These are phyloP conservation scores for Circaetus gallicus DNA, from an alignment of 2,113 vertebrate genomes.

Conservation along the genomic window DNA sequence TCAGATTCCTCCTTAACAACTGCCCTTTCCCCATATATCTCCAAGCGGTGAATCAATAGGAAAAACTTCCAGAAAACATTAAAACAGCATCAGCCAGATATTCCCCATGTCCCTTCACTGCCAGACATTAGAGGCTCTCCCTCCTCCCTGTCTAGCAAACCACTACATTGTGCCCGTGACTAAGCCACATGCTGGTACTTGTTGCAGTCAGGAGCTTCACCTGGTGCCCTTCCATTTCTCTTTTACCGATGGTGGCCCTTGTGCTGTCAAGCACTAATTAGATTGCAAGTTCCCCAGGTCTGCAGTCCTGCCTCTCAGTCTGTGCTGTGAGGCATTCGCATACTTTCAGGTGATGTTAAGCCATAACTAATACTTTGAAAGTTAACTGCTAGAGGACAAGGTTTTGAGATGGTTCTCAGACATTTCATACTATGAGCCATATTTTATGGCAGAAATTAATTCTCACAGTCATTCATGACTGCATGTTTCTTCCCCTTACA, in stretches of 20 bases:
- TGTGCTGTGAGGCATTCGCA: neutral
- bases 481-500: neutral
- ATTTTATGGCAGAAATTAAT: slow-evolving; percentile 29
- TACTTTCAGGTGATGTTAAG: neutral
- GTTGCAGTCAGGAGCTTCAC: neutral
- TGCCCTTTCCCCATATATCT: neutral
- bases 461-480: neutral
- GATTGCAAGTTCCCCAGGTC: neutral
- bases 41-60: neutral
- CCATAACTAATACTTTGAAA: neutral
- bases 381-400: neutral
- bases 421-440: neutral
- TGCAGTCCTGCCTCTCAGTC: neutral
- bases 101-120: neutral
- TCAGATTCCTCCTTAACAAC: neutral
- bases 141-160: neutral
- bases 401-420: neutral
- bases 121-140: neutral
- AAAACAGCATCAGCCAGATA: neutral
- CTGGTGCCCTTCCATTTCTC: neutral
- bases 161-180: neutral
- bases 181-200: neutral
- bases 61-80: neutral
- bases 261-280: accelerated
- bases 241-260: accelerated